Conservation (phyloP, 2,797 vertebrate genomes). For the Cichlasoma orientale region DNA sequence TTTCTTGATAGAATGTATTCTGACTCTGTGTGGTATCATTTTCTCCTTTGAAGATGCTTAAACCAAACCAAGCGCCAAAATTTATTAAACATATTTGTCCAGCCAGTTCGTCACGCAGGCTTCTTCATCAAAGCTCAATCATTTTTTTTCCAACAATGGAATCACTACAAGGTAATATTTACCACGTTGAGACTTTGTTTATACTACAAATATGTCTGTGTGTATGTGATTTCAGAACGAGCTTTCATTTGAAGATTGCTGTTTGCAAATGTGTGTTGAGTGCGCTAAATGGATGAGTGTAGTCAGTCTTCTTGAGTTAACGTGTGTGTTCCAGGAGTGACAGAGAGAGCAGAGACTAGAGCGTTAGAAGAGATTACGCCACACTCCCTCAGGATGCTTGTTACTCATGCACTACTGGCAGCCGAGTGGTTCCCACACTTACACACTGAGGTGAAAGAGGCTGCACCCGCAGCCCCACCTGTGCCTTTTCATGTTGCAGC, state of each 20-base stretch:
- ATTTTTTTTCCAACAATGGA: constrained; percentile 39
- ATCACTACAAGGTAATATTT: constrained; percentile 48
- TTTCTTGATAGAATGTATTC: background rate
- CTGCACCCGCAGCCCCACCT: constrained; percentile 81
- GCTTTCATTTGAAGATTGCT: constrained; percentile 70
- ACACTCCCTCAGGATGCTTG: constrained; percentile 80
- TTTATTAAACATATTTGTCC: constrained; percentile 27
- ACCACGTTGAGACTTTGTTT: constrained; percentile 56
- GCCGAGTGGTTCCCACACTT: constrained; percentile 83
- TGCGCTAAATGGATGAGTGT: constrained; percentile 54
- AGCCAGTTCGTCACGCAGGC: constrained; percentile 23
- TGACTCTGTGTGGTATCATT: background rate
- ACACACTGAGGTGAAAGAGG: constrained; percentile 75
- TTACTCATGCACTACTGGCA: constrained; percentile 83
- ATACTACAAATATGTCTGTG: constrained; percentile 58
- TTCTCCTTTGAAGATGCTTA: constrained; percentile 5
- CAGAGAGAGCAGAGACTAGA: constrained; percentile 67
- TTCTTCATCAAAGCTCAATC: constrained; percentile 26
- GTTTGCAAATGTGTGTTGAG: constrained; percentile 65
- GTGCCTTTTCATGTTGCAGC: constrained; percentile 78
- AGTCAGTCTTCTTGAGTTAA: constrained; percentile 29
- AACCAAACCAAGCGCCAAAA: background rate
- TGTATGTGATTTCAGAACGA: constrained; percentile 47
- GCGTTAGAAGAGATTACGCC: constrained; percentile 81
- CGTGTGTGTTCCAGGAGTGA: constrained; percentile 69